A percentile compares a stretch with the other conserved stretches of the same genome.
Conservation (phyloP, 2,797 vertebrate genomes). For the Ceyx erithaca region DNA sequence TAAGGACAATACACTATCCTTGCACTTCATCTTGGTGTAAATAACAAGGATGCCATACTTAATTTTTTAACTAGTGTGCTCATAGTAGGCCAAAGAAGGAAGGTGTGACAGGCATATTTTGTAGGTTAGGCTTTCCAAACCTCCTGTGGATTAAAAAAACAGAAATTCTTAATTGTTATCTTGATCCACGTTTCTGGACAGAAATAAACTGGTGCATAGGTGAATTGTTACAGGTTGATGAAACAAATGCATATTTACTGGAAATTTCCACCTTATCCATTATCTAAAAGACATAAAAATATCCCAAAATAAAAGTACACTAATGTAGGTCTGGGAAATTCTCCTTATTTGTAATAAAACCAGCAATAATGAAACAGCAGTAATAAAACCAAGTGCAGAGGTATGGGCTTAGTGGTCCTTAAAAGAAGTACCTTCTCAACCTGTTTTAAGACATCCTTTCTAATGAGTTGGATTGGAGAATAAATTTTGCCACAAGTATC, state of each 20-base stretch:
- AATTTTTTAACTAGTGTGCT: not conserved
- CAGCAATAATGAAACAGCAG: not conserved
- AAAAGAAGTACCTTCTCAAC: not conserved
- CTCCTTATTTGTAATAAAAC: not conserved
- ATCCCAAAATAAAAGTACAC: not conserved
- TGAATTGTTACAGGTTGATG: slow-evolving; percentile 1
- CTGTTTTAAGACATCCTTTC: not conserved
- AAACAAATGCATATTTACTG: not conserved
- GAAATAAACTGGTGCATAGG: not conserved
- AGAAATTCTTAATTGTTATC: not conserved
- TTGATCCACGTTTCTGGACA: not conserved
- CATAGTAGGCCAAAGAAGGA: not conserved
- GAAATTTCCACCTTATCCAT: slow-evolving; percentile 33
- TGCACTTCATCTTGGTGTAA: not conserved
- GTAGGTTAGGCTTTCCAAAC: not conserved
- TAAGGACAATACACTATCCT: not conserved
- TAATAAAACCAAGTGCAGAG: not conserved
- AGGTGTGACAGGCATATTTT: not conserved
- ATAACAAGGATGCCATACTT: not conserved
- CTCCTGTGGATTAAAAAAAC: not conserved
- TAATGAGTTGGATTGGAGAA: not conserved
- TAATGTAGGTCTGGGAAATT: not conserved
- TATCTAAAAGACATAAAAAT: slow-evolving; percentile 5
- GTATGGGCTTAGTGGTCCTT: not conserved
- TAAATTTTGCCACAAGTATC: not conserved